These are phyloP conservation scores for Tenualosa ilisha DNA, from an alignment of 2,797 vertebrate genomes.

Conservation along the genomic window DNA sequence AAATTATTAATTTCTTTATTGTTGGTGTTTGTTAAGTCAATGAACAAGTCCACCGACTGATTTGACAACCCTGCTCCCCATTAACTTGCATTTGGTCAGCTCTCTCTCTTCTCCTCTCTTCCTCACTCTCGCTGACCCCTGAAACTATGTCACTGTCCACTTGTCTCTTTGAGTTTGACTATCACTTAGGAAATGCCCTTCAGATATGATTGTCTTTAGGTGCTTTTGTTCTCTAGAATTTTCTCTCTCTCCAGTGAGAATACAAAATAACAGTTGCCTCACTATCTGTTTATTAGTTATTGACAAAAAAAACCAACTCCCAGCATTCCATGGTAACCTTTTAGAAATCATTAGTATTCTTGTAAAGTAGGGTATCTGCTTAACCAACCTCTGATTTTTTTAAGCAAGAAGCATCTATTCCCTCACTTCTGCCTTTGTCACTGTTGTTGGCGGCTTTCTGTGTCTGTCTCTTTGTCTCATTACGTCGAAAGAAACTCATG, in stretches of 20 bases:
- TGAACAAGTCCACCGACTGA: constrained; percentile 14
- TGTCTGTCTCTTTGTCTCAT: constrained; percentile 59
- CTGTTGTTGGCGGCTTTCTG: constrained; percentile 32
- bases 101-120: constrained; percentile 36
- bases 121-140: constrained; percentile 41
- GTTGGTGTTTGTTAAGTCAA: constrained; percentile 8
- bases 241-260: constrained; percentile 18
- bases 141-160: constrained; percentile 42
- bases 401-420: constrained; percentile 53
- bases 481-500: constrained; percentile 57
- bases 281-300: neutral
- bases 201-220: constrained; percentile 51
- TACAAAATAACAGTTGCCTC: neutral
- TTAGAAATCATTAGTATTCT: neutral
- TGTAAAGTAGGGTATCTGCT: constrained; percentile 18
- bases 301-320: neutral
- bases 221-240: constrained; percentile 11
- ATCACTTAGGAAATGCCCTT: constrained; percentile 39
- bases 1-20: neutral
- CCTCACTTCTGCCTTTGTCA: constrained; percentile 44
- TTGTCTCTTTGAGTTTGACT: constrained; percentile 46
- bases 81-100: constrained; percentile 44
- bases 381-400: constrained; percentile 39
- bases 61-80: constrained; percentile 43
- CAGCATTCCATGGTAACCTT: neutral